phyloP scores from a whole-genome alignment of 2,888 invertebrate genomes.

The Euclidia mi region DNA sequence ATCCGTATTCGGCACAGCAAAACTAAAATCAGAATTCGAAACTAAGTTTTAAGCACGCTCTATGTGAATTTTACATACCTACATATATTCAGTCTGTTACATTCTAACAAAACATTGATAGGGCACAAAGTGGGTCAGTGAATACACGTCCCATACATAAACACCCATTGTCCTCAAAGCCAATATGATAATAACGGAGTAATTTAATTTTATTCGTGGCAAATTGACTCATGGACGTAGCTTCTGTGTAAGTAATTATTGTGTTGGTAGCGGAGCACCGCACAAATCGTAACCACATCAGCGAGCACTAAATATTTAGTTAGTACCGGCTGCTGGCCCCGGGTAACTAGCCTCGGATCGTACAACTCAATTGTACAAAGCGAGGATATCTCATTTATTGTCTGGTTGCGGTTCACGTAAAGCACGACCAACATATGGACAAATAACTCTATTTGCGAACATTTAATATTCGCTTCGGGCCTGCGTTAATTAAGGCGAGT shows the following conservation, averaged over 20 bases:
- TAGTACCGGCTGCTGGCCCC: constrained; percentile 21
- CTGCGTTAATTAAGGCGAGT: constrained; percentile 79
- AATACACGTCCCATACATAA: constrained; percentile 3
- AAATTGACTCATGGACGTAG: constrained; percentile 33
- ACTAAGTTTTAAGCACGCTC: too few relatives aligned
- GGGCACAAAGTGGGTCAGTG: constrained; percentile 1
- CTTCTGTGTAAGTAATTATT: constrained; percentile 32
- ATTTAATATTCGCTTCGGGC: constrained; percentile 84
- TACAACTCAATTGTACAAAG: constrained; percentile 52
- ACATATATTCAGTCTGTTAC: not conserved
- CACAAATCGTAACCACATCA: constrained; percentile 45
- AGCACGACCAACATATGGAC: constrained; percentile 64
- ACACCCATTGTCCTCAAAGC: constrained; percentile 1
- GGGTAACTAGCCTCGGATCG: constrained; percentile 46
- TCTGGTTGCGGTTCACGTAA: constrained; percentile 58
- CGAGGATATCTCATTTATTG: constrained; percentile 68
- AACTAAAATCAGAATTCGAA: too few relatives aligned
- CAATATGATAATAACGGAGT: constrained; percentile 14
- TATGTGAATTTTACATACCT: too few relatives aligned
- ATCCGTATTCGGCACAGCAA: too few relatives aligned
- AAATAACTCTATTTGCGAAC: constrained; percentile 83
- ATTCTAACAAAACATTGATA: constrained; percentile 5
- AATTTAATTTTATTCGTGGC: constrained; percentile 36
- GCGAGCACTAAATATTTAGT: constrained; percentile 44
- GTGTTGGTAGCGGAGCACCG: constrained; percentile 13